These are phyloP conservation scores for Tupaia chinensis DNA, from an alignment of 2,113 vertebrate species.

Conservation along the genomic window DNA sequence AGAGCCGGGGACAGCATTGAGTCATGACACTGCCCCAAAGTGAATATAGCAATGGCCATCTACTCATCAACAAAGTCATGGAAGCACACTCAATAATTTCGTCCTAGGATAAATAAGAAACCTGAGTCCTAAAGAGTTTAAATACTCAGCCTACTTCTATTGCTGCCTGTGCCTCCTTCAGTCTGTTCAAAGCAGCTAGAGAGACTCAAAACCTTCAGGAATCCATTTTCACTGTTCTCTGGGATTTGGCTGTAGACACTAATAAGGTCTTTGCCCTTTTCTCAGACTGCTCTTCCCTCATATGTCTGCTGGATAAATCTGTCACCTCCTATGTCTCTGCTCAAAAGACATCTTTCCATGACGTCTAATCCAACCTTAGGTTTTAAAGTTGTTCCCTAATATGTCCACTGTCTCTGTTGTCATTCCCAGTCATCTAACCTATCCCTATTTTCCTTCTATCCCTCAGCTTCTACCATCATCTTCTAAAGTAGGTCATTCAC, in stretches of 20 bases:
- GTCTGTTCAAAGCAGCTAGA: not conserved
- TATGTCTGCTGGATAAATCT: not conserved
- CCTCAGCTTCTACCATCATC: not conserved
- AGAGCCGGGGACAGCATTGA: not conserved
- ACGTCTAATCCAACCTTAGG: not conserved
- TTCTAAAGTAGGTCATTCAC: not conserved
- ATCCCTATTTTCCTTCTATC: not conserved
- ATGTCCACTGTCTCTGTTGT: not conserved
- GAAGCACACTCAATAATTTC: not conserved
- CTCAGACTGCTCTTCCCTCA: not conserved
- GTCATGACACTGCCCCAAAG: not conserved
- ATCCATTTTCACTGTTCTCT: not conserved
- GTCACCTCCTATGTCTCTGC: not conserved
- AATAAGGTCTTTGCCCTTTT: not conserved
- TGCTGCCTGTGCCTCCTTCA: not conserved
- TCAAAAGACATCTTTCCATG: not conserved
- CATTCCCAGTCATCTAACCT: not conserved
- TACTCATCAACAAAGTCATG: rapidly evolving
- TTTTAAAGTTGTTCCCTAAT: not conserved
- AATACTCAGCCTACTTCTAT: not conserved
- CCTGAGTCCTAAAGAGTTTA: not conserved
- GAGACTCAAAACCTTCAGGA: not conserved
- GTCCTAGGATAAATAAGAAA: not conserved
- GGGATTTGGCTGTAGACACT: not conserved
- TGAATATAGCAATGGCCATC: too few relatives aligned